Conservation (phyloP, 2,797 vertebrate species). For the Galago senegalensis region DNA sequence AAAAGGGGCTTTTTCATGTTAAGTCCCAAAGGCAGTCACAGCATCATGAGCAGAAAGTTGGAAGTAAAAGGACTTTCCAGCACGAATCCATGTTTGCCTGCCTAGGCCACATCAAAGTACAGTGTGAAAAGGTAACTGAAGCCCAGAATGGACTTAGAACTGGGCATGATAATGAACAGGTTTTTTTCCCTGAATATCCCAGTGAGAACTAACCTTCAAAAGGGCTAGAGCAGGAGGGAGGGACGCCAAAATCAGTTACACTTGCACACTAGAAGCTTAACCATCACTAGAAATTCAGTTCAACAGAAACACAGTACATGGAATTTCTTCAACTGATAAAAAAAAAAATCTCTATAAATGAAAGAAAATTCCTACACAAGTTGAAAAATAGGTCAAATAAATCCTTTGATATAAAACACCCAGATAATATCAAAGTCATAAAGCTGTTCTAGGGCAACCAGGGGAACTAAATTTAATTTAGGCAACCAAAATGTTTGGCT, state of each 20-base stretch:
- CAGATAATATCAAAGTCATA: slow-evolving; percentile 35
- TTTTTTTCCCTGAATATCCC: background rate
- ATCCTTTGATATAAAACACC: slow-evolving; percentile 55
- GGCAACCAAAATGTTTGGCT: background rate
- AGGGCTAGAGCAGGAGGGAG: background rate
- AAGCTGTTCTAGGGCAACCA: background rate
- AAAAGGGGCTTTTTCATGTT: background rate
- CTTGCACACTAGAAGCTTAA: slow-evolving; percentile 10
- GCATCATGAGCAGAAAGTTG: background rate
- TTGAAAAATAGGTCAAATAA: slow-evolving; percentile 72
- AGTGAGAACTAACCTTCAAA: slow-evolving; percentile 39
- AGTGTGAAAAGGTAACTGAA: background rate
- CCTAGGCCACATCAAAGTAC: background rate
- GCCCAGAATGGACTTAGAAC: background rate
- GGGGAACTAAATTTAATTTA: background rate
- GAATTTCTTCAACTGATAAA: slow-evolving; percentile 60
- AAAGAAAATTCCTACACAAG: slow-evolving; percentile 53
- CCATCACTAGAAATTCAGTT: slow-evolving; percentile 62
- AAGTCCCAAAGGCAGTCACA: background rate
- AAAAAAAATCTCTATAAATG: slow-evolving; percentile 57
- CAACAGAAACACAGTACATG: slow-evolving; percentile 23
- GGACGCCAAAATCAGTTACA: slow-evolving; percentile 19
- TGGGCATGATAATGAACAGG: background rate
- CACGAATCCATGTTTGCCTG: background rate
- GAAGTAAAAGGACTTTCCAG: slow-evolving; percentile 30